Base-by-base conservation (phyloP, 2,113 vertebrate genomes). In the Ciconia boyciana region DNA sequence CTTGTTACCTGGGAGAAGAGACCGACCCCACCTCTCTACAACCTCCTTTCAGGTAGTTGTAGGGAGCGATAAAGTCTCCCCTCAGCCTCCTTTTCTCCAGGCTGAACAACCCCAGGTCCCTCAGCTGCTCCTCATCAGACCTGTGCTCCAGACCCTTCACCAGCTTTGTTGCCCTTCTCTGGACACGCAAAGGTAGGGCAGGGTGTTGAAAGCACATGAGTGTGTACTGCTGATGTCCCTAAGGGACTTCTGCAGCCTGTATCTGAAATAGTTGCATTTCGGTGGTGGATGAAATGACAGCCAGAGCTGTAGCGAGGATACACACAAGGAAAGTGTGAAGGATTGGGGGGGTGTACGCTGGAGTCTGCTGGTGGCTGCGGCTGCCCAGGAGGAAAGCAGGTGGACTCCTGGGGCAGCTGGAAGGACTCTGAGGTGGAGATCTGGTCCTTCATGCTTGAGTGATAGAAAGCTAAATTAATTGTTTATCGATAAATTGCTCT, bases 291-390 rank as follows among this genome's bases (percentile, higher is more conserved):
- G 78, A 3, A 29, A 13, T 7, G 39, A 1, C 44, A 48, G 87
- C 34, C 43, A 71, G 51, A 78, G 55, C 65, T 3, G 2, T 13
- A 57, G 80, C 0, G 2, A 55, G 82, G 85, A 10, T 18, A 15
- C 1, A 6, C 3, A 1, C 1, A 5, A 49, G 65, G 43, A 57
- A 36, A 46, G 18, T 25, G 68, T 44, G 75, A 82, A 78, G 46
- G 48, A 11, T 1, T 20, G 20, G 16, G 1, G 1, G 10, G 7
- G 1, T 0, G 0, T 41, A 24, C 1, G 3, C 49, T 78, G 87
- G 29, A 28, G 22, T 2, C 80, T 83, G 65, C 28, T 66, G 78
- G 64, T 62, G 57, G 25, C n/a, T 78, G 62, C 55, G 24, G 31
- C 55, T 80, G 68, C 46, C 61, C 48, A 11, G 6, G 6, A 34